Evolutionary conservation across 2,113 vertebrate genomes (phyloP).

Genomic region (Burhinus oedicnemus): DNA sequence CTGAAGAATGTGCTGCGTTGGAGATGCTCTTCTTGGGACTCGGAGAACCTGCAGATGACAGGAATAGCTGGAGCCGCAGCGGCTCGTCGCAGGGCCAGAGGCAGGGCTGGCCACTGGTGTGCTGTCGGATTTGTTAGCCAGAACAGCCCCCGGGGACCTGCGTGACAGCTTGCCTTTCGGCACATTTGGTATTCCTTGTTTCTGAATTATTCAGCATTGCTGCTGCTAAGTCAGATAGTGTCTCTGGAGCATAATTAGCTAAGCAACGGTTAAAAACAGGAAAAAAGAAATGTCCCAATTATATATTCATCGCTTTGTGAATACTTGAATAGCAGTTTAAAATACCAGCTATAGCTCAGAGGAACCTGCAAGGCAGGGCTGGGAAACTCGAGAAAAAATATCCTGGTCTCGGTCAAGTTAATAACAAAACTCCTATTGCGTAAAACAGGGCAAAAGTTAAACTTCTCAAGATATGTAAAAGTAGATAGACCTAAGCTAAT

Average conservation of each 20-base stretch:
- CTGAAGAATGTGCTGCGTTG: background rate
- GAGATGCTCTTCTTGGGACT: background rate
- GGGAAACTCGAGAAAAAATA: background rate
- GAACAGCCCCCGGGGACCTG: background rate
- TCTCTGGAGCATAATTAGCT: conserved; percentile 35
- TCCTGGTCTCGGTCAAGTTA: background rate
- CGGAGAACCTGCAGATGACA: too few relatives aligned
- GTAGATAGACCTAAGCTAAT: background rate
- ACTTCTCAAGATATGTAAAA: background rate
- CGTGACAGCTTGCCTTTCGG: background rate
- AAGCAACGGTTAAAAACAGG: background rate
- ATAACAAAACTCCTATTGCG: background rate
- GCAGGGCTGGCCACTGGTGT: background rate
- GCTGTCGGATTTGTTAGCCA: background rate
- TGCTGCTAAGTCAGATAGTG: background rate
- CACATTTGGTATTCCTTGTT: background rate
- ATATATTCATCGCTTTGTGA: background rate
- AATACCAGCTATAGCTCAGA: background rate
- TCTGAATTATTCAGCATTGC: conserved; percentile 27
- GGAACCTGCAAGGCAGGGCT: background rate
- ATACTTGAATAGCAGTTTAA: background rate
- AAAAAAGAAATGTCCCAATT: background rate
- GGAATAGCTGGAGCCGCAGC: background rate
- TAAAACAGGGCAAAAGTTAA: background rate
- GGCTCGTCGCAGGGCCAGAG: background rate